Base-by-base conservation (phyloP, 2,797 vertebrate genomes). In the Ispidina lecontei region DNA sequence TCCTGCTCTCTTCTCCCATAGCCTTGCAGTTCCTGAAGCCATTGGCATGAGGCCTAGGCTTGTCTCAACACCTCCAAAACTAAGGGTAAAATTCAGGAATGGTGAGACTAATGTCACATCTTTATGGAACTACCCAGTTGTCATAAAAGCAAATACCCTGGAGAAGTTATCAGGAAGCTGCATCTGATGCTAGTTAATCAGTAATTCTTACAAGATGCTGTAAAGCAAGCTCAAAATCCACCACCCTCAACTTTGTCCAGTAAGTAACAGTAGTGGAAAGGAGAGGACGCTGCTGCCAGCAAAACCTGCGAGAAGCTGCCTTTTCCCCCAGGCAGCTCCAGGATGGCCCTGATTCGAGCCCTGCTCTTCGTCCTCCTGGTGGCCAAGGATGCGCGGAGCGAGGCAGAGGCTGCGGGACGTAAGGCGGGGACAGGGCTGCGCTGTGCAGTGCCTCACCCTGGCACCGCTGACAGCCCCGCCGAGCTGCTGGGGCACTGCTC, bases 141-240 rank as follows among this genome's bases (percentile, higher is more conserved):
- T 68, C 12, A 25, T 64, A 41, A 65, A 44, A n/a, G 31, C 67
- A 78, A 67, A 56, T 43, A 26, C 5, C 6, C 26, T 68, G 75
- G 23, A 31, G 39, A 56, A 49, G 19, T 77, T 90, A 69, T 7
- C 78, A 26, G 64, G 55, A 87, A 68, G 33, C 19, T 51, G 1
- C 74, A 39, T 65, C 52, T 70, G 43, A 39, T 56, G 39, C 17
- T 89, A 78, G 93, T 96, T 97, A 97, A 96, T 93, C 88, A 97
- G 69, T 97, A 96, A 97, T 95, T 92, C 17, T 71, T 83, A 28
- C 62, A 41, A 74, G 74, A 43, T 95, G 70, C 78, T 87, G 46
- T 87, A 95, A 96, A 84, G 31, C 72, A 81, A 84, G 92, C 91
- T 94, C 89, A 97, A 97, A 97, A 93, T 93, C 91, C 90, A 75